Percentiles rank a stretch among this genome's conserved stretches.
Evolutionary conservation across 2,888 invertebrate species (phyloP).

Genomic region (Neria commutata): DNA sequence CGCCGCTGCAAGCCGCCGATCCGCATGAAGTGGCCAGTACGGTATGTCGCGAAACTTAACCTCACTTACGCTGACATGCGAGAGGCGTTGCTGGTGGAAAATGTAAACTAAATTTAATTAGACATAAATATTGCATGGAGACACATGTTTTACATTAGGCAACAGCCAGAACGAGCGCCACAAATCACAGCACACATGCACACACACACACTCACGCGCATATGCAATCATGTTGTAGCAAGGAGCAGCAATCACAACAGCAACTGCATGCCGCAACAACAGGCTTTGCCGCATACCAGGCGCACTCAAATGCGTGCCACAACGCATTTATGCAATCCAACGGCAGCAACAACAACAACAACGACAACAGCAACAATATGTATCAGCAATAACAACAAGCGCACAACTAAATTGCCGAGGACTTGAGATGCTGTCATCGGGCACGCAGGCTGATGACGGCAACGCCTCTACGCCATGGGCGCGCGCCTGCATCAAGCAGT

Average conservation of each 20-base stretch:
- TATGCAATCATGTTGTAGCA: too few species aligned
- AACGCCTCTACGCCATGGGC: too few species aligned
- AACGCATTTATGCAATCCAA: too few species aligned
- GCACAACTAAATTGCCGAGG: not conserved
- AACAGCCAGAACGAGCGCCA: not conserved
- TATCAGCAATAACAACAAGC: not conserved
- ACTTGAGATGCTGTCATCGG: not conserved
- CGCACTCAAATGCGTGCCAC: not conserved
- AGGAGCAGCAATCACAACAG: not conserved
- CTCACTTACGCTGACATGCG: not conserved
- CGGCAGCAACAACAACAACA: too few species aligned
- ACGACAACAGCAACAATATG: not conserved
- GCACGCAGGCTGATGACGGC: too few species aligned
- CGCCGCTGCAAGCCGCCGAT: too few species aligned
- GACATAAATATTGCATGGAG: not conserved
- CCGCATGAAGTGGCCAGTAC: not conserved
- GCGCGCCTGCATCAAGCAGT: not conserved
- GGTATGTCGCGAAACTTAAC: not conserved
- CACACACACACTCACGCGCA: not conserved
- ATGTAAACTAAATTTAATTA: not conserved
- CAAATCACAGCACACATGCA: not conserved
- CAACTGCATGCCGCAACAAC: not conserved
- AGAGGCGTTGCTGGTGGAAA: not conserved
- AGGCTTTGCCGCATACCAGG: not conserved
- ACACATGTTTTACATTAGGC: not conserved